A percentile compares a stretch with the other conserved stretches of the same genome.
These are phyloP conservation scores for Turnix velox DNA, from an alignment of 2,113 vertebrate species.

Conservation along the genomic window DNA sequence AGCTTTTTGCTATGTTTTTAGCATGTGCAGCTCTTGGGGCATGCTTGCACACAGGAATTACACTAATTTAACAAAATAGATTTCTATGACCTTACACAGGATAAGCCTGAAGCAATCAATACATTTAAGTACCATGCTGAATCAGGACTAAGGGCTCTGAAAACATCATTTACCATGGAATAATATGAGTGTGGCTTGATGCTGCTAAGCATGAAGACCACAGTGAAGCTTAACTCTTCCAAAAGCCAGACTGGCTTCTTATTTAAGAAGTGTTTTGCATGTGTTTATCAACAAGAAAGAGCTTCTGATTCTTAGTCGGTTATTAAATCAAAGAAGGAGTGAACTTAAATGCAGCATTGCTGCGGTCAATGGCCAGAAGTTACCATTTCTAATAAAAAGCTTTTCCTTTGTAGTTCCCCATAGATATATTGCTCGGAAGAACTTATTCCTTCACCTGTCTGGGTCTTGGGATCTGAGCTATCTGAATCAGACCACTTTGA, in stretches of 20 bases:
- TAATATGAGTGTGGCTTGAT: neutral
- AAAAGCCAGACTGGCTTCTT: neutral
- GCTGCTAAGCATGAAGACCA: neutral
- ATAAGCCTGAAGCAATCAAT: neutral
- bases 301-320: neutral
- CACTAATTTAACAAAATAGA: neutral
- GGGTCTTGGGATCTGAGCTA: neutral
- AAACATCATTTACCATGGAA: neutral
- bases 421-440: neutral
- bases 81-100: neutral
- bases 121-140: neutral
- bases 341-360: neutral
- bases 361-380: neutral
- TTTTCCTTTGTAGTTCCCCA: neutral
- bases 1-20: neutral
- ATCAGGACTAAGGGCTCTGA: neutral
- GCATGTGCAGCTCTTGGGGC: neutral
- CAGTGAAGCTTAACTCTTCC: neutral
- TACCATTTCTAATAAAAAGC: neutral
- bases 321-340: neutral
- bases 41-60: neutral
- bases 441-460: neutral
- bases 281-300: neutral
- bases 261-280: neutral
- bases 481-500: neutral